Evolutionary conservation across 2,797 vertebrate species (phyloP).

Genomic region (Myotis myotis): DNA sequence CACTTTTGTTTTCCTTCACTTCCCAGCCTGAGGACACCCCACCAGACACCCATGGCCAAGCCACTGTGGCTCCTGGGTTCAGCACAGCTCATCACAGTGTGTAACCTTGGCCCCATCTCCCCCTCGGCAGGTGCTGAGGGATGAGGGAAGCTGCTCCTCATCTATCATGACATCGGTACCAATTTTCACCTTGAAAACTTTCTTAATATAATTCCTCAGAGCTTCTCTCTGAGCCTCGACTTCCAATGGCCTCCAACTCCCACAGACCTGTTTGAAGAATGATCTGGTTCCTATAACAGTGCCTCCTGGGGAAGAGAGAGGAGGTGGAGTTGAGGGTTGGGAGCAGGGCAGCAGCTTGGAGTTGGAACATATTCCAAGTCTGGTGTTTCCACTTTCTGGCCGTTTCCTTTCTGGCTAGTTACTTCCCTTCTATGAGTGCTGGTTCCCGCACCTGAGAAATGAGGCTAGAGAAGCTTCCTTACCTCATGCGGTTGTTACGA

Average conservation of each 20-base stretch:
- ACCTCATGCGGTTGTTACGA: neutral
- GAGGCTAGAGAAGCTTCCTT: conserved; percentile 20
- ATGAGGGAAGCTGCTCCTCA: neutral
- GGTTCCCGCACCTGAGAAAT: conserved; percentile 42
- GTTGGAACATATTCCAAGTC: neutral
- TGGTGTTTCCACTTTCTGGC: conserved; percentile 19
- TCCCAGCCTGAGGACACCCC: neutral
- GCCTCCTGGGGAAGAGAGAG: neutral
- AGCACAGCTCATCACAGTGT: neutral
- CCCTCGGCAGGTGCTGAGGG: neutral
- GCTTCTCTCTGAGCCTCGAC: neutral
- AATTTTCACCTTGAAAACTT: conserved; percentile 9
- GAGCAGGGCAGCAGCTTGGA: neutral
- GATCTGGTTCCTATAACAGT: neutral
- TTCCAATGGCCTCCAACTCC: neutral
- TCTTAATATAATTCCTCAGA: neutral
- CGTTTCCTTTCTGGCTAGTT: conserved; percentile 20
- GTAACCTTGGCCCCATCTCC: too few relatives aligned
- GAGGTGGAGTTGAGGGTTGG: neutral
- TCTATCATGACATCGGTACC: neutral
- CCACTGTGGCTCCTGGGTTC: neutral
- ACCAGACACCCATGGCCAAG: neutral
- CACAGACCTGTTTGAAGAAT: neutral
- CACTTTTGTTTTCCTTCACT: neutral
- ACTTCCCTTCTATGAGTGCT: neutral